Conservation (phyloP, 2,888 invertebrate genomes). For the Phytoseiulus persimilis region DNA sequence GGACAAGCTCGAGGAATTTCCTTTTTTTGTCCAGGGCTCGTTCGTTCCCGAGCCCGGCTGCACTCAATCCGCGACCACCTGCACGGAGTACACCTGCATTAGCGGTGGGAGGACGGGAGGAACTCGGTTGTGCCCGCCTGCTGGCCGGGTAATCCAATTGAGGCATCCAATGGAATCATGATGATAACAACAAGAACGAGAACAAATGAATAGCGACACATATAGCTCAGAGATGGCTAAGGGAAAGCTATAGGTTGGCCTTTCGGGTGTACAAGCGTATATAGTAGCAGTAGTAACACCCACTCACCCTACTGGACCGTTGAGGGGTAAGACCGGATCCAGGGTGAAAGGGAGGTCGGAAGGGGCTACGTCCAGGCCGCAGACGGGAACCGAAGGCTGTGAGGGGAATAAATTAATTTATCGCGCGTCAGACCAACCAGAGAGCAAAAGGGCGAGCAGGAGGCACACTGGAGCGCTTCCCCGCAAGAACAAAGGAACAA, state of each 20-base stretch:
- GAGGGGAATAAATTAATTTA: not conserved
- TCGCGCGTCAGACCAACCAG: not conserved
- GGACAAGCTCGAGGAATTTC: not conserved
- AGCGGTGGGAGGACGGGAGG: not conserved
- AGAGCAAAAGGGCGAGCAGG: not conserved
- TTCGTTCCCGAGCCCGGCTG: not conserved
- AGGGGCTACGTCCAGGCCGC: not conserved
- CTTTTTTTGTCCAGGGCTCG: not conserved
- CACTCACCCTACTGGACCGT: not conserved
- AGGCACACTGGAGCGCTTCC: not conserved
- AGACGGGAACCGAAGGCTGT: not conserved
- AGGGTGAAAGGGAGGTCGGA: not conserved
- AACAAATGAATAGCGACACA: not conserved
- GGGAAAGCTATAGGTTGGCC: not conserved
- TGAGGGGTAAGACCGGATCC: not conserved
- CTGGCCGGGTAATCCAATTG: not conserved
- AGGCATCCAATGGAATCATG: not conserved
- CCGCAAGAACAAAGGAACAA: not conserved
- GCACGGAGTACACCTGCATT: not conserved
- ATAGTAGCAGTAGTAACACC: not conserved
- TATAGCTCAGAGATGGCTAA: not conserved
- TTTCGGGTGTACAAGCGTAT: not conserved
- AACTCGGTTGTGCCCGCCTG: not conserved
- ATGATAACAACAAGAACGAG: constrained; percentile 5
- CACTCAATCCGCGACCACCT: not conserved